Percentiles rank a stretch among this genome's conserved stretches.
Conservation (phyloP, 2,113 vertebrate genomes). For the Calyptommatus sinebrachiatus region DNA sequence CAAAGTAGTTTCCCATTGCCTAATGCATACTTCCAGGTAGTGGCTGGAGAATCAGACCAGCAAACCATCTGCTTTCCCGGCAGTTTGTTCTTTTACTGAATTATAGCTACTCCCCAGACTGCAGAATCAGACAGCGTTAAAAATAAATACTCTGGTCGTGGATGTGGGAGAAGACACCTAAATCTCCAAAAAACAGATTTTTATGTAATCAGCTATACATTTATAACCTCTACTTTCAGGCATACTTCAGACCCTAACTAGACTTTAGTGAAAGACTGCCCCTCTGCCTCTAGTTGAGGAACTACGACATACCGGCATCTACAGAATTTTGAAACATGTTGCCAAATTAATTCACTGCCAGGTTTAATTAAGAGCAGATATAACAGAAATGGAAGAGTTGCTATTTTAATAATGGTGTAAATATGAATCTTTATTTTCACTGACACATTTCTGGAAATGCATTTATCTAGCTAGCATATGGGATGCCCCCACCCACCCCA, state of each 20-base stretch:
- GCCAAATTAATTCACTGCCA: constrained; percentile 1
- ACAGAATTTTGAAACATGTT: background rate
- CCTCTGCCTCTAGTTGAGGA: constrained; percentile 6
- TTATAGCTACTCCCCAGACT: too few relatives aligned
- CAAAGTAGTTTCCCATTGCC: too few relatives aligned
- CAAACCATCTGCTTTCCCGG: too few relatives aligned
- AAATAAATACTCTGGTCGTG: background rate
- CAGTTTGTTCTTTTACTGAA: too few relatives aligned
- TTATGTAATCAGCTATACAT: background rate
- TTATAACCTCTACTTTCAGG: background rate
- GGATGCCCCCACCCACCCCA: background rate
- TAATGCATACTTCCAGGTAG: too few relatives aligned
- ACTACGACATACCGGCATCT: background rate
- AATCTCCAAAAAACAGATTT: background rate
- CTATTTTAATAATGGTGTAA: background rate
- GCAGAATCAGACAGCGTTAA: background rate
- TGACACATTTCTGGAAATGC: background rate
- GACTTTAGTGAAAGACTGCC: constrained; percentile 7
- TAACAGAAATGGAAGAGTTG: background rate
- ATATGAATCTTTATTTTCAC: background rate
- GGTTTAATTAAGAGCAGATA: background rate
- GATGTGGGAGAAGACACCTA: background rate
- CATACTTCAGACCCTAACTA: background rate
- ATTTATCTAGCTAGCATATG: background rate
- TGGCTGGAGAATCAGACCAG: too few relatives aligned